Evolutionary conservation across 2,888 invertebrate species (phyloP), one percentile per base, ranked within the genome.

Genomic region (Keiferia lycopersicella): DNA sequence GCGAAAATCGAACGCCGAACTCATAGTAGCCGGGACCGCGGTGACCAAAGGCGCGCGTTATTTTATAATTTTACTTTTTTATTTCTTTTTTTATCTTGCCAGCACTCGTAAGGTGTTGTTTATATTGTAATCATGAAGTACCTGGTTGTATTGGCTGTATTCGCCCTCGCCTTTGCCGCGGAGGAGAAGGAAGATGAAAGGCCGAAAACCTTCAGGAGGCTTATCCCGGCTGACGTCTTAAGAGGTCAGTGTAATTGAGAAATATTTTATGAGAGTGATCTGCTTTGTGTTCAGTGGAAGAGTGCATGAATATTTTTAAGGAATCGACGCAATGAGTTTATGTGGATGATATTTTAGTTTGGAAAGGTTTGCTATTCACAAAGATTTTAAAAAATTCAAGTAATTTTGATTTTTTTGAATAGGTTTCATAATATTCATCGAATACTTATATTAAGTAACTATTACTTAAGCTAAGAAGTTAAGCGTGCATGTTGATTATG

Each of bases 141-240:
- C 78, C 79, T 93, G 68, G 81, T 93, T 72, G 90, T 88, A 67
- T 79, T 92, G 75, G 86, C 93, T 74, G 80, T 93, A 71, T 80
- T 93, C 74, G 91, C 92, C 69, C 78, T 92, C 75, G 89, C 93
- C 71, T 88, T 94, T 71, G 88, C 93, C 69, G 93, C 92, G 69
- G 92, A 92, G 68, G 93, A 92, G 67, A 90, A 92, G 26, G 89
- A 88, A 67, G 93, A 92, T 51, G 92, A 93, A 8, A 92, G 93
- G 67, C 93, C 94, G 61, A 96, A 95, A 84, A 95, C 96, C 58
- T 97, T 93, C 93, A 95, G 94, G 79, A 93, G 97, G 71, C 92
- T 97, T 72, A 97, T 97, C 75, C 97, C 97, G 51, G 97, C 97
- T 75, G 97, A 97, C 87, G 96, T 97, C 48, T 93, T 97, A 69